Evolutionary conservation across 2,113 vertebrate species (phyloP), one percentile per base, ranked within the genome.

Genomic region (Anarhynchus alexandrinus): DNA sequence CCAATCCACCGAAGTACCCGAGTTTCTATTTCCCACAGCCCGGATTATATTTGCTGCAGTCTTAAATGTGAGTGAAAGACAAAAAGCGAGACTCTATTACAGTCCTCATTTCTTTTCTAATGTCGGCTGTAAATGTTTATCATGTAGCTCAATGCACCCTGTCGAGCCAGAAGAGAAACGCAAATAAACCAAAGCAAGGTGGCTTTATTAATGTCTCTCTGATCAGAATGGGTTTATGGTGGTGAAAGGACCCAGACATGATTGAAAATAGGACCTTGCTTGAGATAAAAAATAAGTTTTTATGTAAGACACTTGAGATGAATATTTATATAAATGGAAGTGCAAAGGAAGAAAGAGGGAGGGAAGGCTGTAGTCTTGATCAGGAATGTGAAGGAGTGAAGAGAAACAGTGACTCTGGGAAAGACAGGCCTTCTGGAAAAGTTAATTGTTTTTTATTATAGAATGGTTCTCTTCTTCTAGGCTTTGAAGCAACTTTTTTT

Each of bases 61-160:
- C 59, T 80, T 82, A 88, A 82, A 73, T 55, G 54, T 47, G 47
- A 86, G 34, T n/a, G 30, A 88, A 92, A 86, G 51, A 90, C 49
- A 86, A 83, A 90, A 92, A 80, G 20, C 2, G 15, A 71, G 52
- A 70, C 16, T 85, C 51, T 86, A 26, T 93, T 88, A 88, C 27
- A 85, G 32, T 84, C 61, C 65, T 96, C 22, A 55, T 93, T 96
- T 93, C 54, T 94, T 89, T 77, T 43, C 76, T 94, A 90, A 90
- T 94, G 87, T 87, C 2, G 4, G 22, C 40, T 85, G 58, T 91
- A 95, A 96, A 94, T 87, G 86, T 97, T 96, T 86, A 87, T 93
- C 84, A 57, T n/a, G 34, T 83, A 88, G 49, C 51, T 79, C 55
- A 92, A 30, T 65, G 78, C 47, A 93, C 27, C 62, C 34, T 80